Base-by-base conservation (phyloP, 1,140 invertebrate genomes). In the Pseudomyrmex cubaensis region DNA sequence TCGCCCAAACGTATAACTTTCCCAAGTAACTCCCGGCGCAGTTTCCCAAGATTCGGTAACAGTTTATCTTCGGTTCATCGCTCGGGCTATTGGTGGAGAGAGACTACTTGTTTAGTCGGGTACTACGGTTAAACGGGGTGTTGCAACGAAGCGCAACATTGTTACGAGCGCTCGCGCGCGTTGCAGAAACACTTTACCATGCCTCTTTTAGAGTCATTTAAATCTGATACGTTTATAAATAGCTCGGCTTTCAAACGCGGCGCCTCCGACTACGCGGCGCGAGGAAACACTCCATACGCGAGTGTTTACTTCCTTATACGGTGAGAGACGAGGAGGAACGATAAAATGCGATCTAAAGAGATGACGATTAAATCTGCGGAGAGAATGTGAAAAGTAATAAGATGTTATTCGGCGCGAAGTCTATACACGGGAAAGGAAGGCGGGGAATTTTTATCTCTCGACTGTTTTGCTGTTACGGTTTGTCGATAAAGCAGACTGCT, bases 401-500 rank as follows among this genome's bases (percentile, higher is more conserved):
- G n/a, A 52, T 3, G n/a, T 54, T 63, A 85, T 82, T 5, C 9
- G 52, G 13, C 0, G 44, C 35, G 35, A 35, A 75, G 63, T 62
- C 50, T 66, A 1, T 61, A 67, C 48, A 46, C 48, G 63, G 54
- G 35, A 35, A 35, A 4, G 5, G 5, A 35, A 35, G 35, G 35
- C 35, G 35, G 35, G 3, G 3, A 7, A 7, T 35, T 35, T 7
- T 35, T 35, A 35, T 35, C 4, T 74, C 62, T 57, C 5, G 50
- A 54, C 56, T 20, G 59, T 10, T 72, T 52, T 2, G 15, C 7
- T n/a, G 22, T 9, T 64, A 48, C 54, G 75, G 10, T 61, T 48
- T 3, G 25, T 76, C 70, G 77, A 85, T 85, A 85, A 76, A 35
- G 12, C 20, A 61, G 48, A 35, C 20, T 48, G n/a, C 69, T 17